Evolutionary conservation across 2,797 vertebrate genomes (phyloP), one percentile per base, ranked within the genome.

Genomic region (Acanthiza pusilla): DNA sequence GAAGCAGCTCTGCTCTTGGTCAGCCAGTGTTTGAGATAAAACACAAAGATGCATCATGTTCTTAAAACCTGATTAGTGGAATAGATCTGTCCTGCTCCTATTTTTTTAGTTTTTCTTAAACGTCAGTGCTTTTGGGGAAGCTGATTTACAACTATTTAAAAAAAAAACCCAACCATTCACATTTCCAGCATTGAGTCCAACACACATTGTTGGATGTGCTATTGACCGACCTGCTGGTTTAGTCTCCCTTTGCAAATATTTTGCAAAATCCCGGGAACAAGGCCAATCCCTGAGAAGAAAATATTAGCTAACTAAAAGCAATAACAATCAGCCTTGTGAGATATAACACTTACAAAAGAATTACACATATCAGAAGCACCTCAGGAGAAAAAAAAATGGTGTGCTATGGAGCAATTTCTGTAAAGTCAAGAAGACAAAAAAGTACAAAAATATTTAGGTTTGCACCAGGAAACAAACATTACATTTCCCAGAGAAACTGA

Each of bases 1-100:
- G 96, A 98, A 98, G 97, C 97, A 97, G 96, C 97, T 94, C 93
- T 85, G 70, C 38, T 79, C 90, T 84, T 78, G 89, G 86, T 83
- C 81, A 91, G 85, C 42, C 85, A 48, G 45, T 21, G 60, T 74
- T n/a, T 26, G 15, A 95, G 83, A 92, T 86, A 94, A 95, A 91
- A 93, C 54, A 89, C 91, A 96, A 94, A 17, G 93, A 97, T 74
- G 84, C 79, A 89, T 96, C 92, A 55, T 21, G 88, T 90, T 77
- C 72, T 92, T 85, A 85, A 80, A 88, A 81, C 66, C 51, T 72
- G 53, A 61, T 81, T 30, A 83, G 62, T 6, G 51, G 34, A 93
- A 68, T 42, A 50, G 50, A 82, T 50, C 21, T 61, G 48, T 74
- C 77, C 70, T 54, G 34, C 51, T 62, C 7, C 0, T 34, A 65